phyloP scores from a whole-genome alignment of 2,113 vertebrate species.

The Ardeotis arabs region DNA sequence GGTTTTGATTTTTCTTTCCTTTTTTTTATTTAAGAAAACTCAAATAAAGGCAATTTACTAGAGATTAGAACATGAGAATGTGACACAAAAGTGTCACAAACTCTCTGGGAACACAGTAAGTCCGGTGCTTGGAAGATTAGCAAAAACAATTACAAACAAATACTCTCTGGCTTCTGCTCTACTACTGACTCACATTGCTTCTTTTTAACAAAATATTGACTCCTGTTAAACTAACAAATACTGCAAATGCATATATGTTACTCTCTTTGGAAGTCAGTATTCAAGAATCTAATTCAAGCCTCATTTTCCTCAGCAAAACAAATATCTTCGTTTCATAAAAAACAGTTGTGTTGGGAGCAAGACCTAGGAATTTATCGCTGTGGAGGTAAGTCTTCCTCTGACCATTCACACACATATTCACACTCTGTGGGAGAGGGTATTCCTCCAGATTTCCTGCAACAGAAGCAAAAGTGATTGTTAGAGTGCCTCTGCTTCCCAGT shows the following conservation, averaged over 20 bases:
- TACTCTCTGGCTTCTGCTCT: background rate
- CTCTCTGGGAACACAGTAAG: background rate
- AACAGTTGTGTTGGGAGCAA: background rate
- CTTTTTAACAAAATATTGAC: background rate
- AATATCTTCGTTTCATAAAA: background rate
- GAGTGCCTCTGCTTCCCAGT: background rate
- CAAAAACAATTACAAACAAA: background rate
- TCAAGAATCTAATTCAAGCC: background rate
- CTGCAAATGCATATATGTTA: background rate
- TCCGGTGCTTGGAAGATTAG: background rate
- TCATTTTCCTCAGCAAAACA: background rate
- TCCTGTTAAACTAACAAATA: background rate
- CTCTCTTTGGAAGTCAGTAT: background rate
- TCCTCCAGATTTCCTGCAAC: background rate
- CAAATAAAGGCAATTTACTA: background rate
- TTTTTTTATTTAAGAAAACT: background rate
- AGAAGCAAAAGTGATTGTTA: background rate
- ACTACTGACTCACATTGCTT: background rate
- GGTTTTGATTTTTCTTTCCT: rapidly evolving
- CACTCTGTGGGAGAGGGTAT: background rate
- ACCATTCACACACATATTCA: too few species aligned
- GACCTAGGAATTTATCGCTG: background rate
- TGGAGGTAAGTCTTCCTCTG: background rate
- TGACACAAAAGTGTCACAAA: background rate
- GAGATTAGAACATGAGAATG: background rate